Conservation (phyloP, 2,888 invertebrate species). For the Sialis fuliginosa region DNA sequence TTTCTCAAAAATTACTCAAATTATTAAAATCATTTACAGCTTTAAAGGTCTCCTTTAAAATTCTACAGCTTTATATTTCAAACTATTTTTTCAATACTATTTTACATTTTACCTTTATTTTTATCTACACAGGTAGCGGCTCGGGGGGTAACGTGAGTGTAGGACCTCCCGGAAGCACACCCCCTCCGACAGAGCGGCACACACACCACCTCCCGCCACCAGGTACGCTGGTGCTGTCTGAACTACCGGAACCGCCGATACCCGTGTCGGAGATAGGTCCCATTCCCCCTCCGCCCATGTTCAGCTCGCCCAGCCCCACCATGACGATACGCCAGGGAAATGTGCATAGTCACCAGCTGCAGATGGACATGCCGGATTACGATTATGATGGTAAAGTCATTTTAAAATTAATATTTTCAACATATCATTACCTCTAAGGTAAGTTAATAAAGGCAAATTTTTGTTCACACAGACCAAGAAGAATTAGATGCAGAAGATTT, state of each 20-base stretch:
- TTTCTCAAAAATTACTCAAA: not conserved
- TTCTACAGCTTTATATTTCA: not conserved
- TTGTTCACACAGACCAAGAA: conserved; percentile 19
- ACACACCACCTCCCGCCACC: conserved; percentile 9
- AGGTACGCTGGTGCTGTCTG: conserved; percentile 51
- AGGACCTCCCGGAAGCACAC: conserved; percentile 23
- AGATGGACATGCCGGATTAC: conserved; percentile 30
- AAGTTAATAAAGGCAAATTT: not conserved
- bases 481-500: conserved; percentile 44
- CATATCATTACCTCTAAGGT: not conserved
- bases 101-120: conserved; percentile 1
- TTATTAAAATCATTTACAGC: not conserved
- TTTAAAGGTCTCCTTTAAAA: not conserved
- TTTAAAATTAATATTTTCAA: not conserved
- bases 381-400: conserved; percentile 42
- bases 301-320: conserved; percentile 71
- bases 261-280: conserved; percentile 86
- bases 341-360: conserved; percentile 13
- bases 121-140: conserved; percentile 25
- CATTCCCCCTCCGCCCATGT: conserved; percentile 89
- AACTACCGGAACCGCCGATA: conserved; percentile 82
- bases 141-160: conserved; percentile 12
- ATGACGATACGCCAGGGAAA: conserved; percentile 32
- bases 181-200: conserved; percentile 24
- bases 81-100: not conserved